phyloP scores from a whole-genome alignment of 2,888 invertebrate genomes.

The Heliconius aoede region DNA sequence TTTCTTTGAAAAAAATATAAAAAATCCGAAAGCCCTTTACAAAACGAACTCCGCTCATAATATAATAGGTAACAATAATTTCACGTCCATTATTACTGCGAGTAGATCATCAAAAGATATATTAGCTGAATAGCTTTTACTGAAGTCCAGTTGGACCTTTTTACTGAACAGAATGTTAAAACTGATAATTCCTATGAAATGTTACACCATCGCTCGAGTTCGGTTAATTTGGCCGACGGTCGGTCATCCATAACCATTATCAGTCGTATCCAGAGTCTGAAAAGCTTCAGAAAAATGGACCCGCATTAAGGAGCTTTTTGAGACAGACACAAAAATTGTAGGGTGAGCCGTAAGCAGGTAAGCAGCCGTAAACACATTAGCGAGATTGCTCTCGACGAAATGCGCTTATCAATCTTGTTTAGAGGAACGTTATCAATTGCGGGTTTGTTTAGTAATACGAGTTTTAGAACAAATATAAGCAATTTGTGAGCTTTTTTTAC shows the following conservation, averaged over 20 bases:
- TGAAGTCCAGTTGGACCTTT: slow-evolving; percentile 25
- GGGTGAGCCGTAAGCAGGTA: slow-evolving; percentile 63
- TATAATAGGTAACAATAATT: slow-evolving; percentile 12
- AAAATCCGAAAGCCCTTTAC: neutral
- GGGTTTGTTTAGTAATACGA: slow-evolving; percentile 8
- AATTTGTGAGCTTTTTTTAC: slow-evolving; percentile 1
- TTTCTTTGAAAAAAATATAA: neutral
- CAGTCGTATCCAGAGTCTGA: slow-evolving; percentile 58
- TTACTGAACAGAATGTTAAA: slow-evolving; percentile 27
- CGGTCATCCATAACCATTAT: slow-evolving; percentile 67
- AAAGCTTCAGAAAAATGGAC: slow-evolving; percentile 61
- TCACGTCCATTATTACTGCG: slow-evolving; percentile 18
- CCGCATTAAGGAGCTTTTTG: slow-evolving; percentile 63
- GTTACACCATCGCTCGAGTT: slow-evolving; percentile 41
- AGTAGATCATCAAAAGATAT: slow-evolving; percentile 26
- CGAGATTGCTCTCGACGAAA: slow-evolving; percentile 62
- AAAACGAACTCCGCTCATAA: neutral
- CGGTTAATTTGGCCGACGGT: slow-evolving; percentile 45
- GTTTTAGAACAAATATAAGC: neutral
- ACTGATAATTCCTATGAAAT: slow-evolving; percentile 44
- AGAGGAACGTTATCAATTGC: slow-evolving; percentile 44
- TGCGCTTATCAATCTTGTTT: slow-evolving; percentile 66
- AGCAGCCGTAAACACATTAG: slow-evolving; percentile 81
- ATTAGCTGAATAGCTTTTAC: slow-evolving; percentile 32
- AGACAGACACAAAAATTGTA: slow-evolving; percentile 60